Evolutionary conservation across 2,797 vertebrate genomes (phyloP).

Genomic region (Mormyrops boulengeri): DNA sequence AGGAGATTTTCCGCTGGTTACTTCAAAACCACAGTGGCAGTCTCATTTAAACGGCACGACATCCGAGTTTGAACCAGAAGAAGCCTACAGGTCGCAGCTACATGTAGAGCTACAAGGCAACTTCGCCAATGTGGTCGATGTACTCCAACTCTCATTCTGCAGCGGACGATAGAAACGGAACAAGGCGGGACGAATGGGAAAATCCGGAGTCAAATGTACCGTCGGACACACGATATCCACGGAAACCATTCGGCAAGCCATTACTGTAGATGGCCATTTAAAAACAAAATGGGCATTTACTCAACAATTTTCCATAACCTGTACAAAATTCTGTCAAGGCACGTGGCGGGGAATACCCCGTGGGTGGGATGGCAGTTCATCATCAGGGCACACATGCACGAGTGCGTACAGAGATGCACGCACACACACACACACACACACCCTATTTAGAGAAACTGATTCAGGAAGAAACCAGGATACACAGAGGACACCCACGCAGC

Average conservation of each 20-base stretch:
- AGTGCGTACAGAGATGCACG: too few relatives aligned
- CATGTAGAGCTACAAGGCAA: neutral
- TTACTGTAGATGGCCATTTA: too few relatives aligned
- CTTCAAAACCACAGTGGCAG: neutral
- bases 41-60: neutral
- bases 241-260: too few relatives aligned
- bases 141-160: neutral
- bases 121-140: neutral
- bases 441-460: too few relatives aligned
- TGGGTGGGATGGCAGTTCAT: too few relatives aligned
- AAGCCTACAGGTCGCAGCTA: neutral
- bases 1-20: neutral
- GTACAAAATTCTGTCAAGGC: too few relatives aligned
- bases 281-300: too few relatives aligned
- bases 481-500: neutral
- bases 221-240: neutral
- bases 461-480: neutral
- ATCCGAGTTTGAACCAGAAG: neutral
- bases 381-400: too few relatives aligned
- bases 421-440: too few relatives aligned
- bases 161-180: neutral
- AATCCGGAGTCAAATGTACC: neutral
- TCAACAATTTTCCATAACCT: too few relatives aligned
- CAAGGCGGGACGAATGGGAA: neutral
- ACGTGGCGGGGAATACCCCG: too few relatives aligned